A percentile compares a stretch with the other conserved stretches of the same genome.
These are phyloP conservation scores for Dermatemys mawii DNA, from an alignment of 2,113 vertebrate genomes.

Conservation along the genomic window DNA sequence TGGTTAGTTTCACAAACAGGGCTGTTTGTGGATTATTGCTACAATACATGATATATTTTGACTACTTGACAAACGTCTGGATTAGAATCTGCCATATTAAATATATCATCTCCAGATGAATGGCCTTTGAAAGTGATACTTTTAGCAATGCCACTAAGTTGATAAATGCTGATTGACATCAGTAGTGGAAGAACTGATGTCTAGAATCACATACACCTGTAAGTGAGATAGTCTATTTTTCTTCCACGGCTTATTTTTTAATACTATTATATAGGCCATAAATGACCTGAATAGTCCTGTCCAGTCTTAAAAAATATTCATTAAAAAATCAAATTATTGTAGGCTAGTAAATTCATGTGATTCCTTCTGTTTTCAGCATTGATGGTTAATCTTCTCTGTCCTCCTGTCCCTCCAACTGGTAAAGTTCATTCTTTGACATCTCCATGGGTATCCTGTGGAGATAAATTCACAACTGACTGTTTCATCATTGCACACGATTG, in stretches of 20 bases:
- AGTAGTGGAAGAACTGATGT: not conserved
- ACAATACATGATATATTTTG: not conserved
- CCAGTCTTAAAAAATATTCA: not conserved
- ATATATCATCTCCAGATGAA: rapidly evolving
- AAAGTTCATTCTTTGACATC: not conserved
- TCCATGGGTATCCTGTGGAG: not conserved
- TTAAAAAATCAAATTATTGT: not conserved
- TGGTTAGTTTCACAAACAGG: rapidly evolving
- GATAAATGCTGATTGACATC: not conserved
- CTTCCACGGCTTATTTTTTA: not conserved
- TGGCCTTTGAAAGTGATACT: not conserved
- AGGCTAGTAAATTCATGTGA: not conserved
- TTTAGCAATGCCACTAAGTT: rapidly evolving
- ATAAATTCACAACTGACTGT: not conserved
- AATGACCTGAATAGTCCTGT: not conserved
- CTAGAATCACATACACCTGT: rapidly evolving
- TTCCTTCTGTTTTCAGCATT: not conserved
- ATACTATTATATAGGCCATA: not conserved
- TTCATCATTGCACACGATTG: not conserved
- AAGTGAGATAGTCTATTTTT: not conserved
- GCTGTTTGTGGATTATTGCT: not conserved
- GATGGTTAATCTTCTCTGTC: not conserved
- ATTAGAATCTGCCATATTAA: rapidly evolving
- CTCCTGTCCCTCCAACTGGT: not conserved
- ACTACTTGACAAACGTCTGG: not conserved